Evolutionary conservation across 2,113 vertebrate species (phyloP), one percentile per base, ranked within the genome.

Genomic region (Paratilapia polleni): DNA sequence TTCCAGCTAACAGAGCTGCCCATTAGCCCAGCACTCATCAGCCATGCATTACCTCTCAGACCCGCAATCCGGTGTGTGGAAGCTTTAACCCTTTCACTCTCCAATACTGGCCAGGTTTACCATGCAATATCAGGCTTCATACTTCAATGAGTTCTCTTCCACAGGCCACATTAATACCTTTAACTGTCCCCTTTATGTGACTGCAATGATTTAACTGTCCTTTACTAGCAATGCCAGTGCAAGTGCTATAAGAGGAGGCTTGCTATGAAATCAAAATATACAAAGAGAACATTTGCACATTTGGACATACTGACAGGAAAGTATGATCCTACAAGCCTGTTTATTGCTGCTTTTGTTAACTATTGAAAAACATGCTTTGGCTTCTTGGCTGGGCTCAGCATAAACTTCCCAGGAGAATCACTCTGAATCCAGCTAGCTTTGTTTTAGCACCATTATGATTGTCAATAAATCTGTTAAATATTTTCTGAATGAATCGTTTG

Each of bases 21-120:
- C 95, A 95, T 96, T 95, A 95, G 93, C 90, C 88, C 85, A 66
- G 93, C 87, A 89, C 94, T 95, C 94, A 95, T 96, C 94, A 95
- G 94, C 91, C 89, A 96, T 94, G 94, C 95, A 95, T 94, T 95
- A 93, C 87, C 91, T 84, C 78, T 89, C 89, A 88, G 92, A 61
- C 76, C 80, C 52, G 82, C 88, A 84, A 88, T 88, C 89, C 82
- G 73, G 68, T 76, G 78, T 61, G 89, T 54, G 61, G 74, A 86
- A 64, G 57, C 66, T 84, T 92, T 90, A 93, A 93, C 89, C 81
- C 92, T 82, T 94, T 89, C 26, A 47, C 75, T 73, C 80, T 57
- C 81, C 68, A 78, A 77, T 78, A 20, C 57, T 61, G 63, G 34
- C 52, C 62, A 77, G 17, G 38, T 83, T 87, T n/a, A 82, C 49